Percentiles rank a stretch among this genome's conserved stretches.
Evolutionary conservation across 2,113 vertebrate genomes (phyloP).

Genomic region (Mesembrinibis cayennensis): DNA sequence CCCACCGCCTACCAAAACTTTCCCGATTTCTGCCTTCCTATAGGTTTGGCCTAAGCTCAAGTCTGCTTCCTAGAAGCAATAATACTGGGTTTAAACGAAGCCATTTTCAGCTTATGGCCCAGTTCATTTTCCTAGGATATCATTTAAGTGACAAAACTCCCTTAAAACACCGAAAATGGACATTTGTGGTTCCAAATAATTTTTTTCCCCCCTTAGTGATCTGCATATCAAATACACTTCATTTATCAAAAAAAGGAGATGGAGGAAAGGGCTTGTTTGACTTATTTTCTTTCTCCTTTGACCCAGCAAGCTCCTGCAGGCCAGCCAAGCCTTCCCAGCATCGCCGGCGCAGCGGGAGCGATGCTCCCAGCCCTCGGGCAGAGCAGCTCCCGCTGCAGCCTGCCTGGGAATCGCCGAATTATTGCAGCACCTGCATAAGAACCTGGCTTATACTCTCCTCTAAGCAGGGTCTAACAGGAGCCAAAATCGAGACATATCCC

Average conservation of each 20-base stretch:
- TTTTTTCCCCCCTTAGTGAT: neutral
- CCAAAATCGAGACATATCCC: rapidly evolving
- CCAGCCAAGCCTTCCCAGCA: neutral
- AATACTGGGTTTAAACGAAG: neutral
- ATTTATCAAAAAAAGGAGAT: neutral
- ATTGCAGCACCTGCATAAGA: neutral
- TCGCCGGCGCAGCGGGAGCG: neutral
- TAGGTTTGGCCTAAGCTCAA: neutral
- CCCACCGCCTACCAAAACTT: neutral
- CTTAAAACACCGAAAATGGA: neutral
- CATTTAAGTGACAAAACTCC: neutral
- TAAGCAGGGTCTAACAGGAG: neutral
- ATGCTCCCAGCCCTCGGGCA: neutral
- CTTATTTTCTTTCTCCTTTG: neutral
- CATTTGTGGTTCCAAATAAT: neutral
- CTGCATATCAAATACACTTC: neutral
- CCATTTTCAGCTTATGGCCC: neutral
- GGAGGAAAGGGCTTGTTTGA: neutral
- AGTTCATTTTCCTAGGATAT: neutral
- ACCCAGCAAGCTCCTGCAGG: neutral
- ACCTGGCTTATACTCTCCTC: neutral
- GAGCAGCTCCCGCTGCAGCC: neutral
- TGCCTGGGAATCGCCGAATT: neutral
- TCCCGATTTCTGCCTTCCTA: neutral
- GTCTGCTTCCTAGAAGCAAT: neutral